Evolutionary conservation across 2,888 invertebrate genomes (phyloP).

Genomic region (Hyposoter dolosus): DNA sequence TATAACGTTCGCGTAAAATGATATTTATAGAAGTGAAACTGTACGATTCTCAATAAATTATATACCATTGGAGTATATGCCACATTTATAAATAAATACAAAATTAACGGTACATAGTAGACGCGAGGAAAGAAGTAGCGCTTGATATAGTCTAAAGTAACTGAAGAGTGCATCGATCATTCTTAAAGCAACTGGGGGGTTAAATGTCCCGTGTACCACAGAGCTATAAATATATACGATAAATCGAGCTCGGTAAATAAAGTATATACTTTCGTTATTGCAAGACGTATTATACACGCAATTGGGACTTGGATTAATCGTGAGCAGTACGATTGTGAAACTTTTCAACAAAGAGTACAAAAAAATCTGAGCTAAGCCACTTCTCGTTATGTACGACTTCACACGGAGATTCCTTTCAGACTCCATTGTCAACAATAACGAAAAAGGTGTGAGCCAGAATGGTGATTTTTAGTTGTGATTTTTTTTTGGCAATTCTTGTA

Average conservation of each 20-base stretch:
- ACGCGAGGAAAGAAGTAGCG: conserved; percentile 23
- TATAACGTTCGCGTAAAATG: neutral
- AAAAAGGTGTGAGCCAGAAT: conserved; percentile 4
- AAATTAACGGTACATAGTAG: neutral
- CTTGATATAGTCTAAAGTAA: conserved; percentile 51
- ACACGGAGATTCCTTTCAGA: neutral
- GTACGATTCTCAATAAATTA: neutral
- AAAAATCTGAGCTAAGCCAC: neutral
- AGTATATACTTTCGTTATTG: conserved; percentile 38
- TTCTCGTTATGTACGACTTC: neutral
- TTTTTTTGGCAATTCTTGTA: neutral
- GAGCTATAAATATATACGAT: conserved; percentile 26
- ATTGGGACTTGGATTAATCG: conserved; percentile 18
- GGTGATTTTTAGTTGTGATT: conserved; percentile 2
- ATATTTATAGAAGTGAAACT: conserved; percentile 1
- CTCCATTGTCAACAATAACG: conserved; percentile 2
- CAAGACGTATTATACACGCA: conserved; percentile 15
- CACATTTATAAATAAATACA: conserved; percentile 9
- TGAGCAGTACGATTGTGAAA: conserved; percentile 22
- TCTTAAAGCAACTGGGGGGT: conserved; percentile 19
- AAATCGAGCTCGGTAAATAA: neutral
- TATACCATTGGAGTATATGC: neutral
- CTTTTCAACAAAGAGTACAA: neutral
- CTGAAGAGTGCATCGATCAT: conserved; percentile 46
- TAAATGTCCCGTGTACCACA: conserved; percentile 22